Conservation (phyloP, 2,797 vertebrate genomes). For the Lepilemur ruficaudatus region DNA sequence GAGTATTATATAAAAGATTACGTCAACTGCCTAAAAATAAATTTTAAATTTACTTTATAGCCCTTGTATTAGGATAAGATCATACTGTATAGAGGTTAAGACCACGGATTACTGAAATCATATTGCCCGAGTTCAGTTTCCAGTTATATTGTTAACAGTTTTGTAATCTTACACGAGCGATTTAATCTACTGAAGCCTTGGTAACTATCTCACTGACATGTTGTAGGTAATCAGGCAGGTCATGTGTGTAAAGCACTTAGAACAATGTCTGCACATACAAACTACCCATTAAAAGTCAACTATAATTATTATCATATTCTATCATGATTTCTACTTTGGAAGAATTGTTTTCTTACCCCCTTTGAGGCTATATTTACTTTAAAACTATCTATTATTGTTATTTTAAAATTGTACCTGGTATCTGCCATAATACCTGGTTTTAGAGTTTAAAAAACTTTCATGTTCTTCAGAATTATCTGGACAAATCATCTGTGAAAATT, state of each 20-base stretch:
- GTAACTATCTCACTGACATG: background rate
- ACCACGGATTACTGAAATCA: background rate
- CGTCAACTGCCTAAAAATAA: background rate
- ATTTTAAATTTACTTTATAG: background rate
- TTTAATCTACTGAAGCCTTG: background rate
- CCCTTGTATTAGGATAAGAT: background rate
- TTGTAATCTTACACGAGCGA: background rate
- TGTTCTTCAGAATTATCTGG: background rate
- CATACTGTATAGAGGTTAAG: background rate
- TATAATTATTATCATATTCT: background rate
- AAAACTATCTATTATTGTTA: background rate
- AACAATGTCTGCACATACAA: background rate
- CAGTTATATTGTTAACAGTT: background rate
- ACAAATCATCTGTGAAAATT: background rate
- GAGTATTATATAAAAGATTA: background rate
- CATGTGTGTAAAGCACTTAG: background rate
- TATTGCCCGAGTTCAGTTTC: background rate
- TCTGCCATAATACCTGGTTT: background rate
- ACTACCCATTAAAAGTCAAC: background rate
- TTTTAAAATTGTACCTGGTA: background rate
- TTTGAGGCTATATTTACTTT: background rate
- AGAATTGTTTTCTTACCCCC: background rate
- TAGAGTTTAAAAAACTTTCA: background rate
- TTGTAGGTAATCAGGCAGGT: background rate
- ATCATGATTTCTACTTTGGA: background rate